Base-by-base conservation (phyloP, 2,888 invertebrate genomes). In the Eupithecia subfuscata region DNA sequence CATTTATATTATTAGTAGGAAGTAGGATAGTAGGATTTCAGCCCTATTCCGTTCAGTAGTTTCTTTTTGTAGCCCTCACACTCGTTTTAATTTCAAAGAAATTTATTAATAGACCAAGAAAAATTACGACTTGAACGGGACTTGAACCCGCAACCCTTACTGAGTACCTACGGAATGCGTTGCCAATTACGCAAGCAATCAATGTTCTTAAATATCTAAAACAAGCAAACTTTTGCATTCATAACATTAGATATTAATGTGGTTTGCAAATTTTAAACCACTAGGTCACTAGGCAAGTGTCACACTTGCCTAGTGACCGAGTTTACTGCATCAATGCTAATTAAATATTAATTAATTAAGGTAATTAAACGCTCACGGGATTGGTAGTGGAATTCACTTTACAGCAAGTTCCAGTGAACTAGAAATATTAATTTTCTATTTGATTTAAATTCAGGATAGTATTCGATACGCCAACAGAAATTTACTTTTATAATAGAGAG, bases 271-370 rank as follows among this genome's bases (percentile, higher is more conserved):
- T 4, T 34, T 34, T 34, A 34, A 34, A 34, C n/a, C n/a, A n/a
- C n/a, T n/a, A n/a, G n/a, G n/a, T n/a, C n/a, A n/a, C n/a, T n/a
- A n/a, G n/a, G n/a, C n/a, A n/a, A n/a, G n/a, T n/a, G n/a, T n/a
- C n/a, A n/a, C n/a, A n/a, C n/a, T n/a, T n/a, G n/a, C 40, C 40
- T 63, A 63, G 25, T 12, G 30, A 63, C 63, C 25, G 63, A 30
- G 89, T 91, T 89, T 89, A 88, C 87, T 84, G 84, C 87, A 90
- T 90, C 91, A 88, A 40, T 7, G 40, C 40, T 40, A 40, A 40
- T 40, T 92, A 91, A 92, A 91, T 91, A 91, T 88, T 91, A 91
- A 92, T n/a, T n/a, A n/a, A n/a, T n/a, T n/a, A n/a, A n/a, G n/a
- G n/a, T n/a, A n/a, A n/a, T 92, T 91, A 91, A 91, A 90, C 87